phyloP scores from a whole-genome alignment of 2,888 invertebrate species.

The Eledone cirrhosa region DNA sequence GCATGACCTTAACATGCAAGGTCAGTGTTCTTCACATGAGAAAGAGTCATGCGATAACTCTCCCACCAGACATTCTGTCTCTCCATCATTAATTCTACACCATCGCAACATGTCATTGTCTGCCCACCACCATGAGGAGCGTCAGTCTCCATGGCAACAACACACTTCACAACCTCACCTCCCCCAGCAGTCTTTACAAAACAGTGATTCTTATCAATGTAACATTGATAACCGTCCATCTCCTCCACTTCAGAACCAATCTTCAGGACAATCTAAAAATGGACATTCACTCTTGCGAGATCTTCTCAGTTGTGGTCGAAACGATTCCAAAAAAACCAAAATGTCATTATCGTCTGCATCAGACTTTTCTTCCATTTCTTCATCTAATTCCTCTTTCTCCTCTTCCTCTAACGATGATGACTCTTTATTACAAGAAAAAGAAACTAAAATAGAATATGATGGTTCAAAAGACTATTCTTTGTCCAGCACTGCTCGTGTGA shows the following conservation, averaged over 20 bases:
- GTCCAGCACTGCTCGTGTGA: slow-evolving; percentile 53
- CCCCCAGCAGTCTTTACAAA: no score
- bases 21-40: no score
- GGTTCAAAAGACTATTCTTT: slow-evolving; percentile 30
- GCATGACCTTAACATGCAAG: no score
- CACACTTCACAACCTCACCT: no score
- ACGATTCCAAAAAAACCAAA: slow-evolving; percentile 23
- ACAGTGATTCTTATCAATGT: no score
- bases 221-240: background rate
- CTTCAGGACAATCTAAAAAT: slow-evolving; percentile 17
- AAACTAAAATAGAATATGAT: slow-evolving; percentile 11
- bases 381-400: slow-evolving; percentile 30
- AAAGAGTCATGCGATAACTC: no score
- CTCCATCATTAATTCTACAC: no score
- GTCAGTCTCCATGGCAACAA: no score
- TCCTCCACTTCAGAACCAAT: background rate
- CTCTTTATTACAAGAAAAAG: slow-evolving; percentile 14
- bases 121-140: no score
- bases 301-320: slow-evolving; percentile 45
- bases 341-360: background rate
- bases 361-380: slow-evolving; percentile 30
- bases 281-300: slow-evolving; percentile 36
- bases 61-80: no score
- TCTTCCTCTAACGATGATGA: slow-evolving; percentile 37
- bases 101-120: no score